phyloP scores from a whole-genome alignment of 2,797 vertebrate genomes.

The Pseudochaenichthys georgianus region DNA sequence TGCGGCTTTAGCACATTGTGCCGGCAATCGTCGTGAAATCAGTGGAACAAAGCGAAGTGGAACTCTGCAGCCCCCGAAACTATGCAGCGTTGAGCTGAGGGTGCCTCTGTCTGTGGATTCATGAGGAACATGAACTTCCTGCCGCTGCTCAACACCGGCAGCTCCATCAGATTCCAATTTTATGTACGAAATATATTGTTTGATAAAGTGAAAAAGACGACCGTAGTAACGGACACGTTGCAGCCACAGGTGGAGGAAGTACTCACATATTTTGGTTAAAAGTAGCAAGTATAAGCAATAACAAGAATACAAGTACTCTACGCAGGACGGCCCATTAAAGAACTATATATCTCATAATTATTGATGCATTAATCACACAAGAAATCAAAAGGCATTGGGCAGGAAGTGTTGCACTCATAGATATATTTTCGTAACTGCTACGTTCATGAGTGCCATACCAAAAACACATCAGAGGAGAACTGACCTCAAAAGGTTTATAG shows the following conservation, averaged over 20 bases:
- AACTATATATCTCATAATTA: too few species aligned
- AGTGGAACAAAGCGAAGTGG: slow-evolving; percentile 64
- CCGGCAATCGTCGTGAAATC: slow-evolving; percentile 72
- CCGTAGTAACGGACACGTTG: too few species aligned
- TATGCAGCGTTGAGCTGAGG: slow-evolving; percentile 28
- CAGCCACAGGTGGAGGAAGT: too few species aligned
- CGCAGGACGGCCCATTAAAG: too few species aligned
- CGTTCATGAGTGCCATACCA: background rate
- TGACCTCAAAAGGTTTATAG: slow-evolving; percentile 47
- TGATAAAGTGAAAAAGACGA: too few species aligned
- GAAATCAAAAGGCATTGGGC: background rate
- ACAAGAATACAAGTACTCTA: too few species aligned
- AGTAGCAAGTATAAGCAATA: too few species aligned
- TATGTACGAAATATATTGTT: background rate
- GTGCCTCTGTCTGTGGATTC: background rate
- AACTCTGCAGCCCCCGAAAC: slow-evolving; percentile 46
- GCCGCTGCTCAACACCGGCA: slow-evolving; percentile 1
- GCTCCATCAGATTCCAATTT: background rate
- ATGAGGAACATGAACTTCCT: slow-evolving; percentile 12
- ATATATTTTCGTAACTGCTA: slow-evolving; percentile 4
- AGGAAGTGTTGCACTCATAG: background rate
- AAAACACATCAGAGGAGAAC: slow-evolving; percentile 37
- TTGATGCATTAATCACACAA: too few species aligned
- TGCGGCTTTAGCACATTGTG: slow-evolving; percentile 65
- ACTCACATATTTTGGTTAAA: too few species aligned